Evolutionary conservation across 2,113 vertebrate species (phyloP), one percentile per base, ranked within the genome.

Genomic region (Percina caprodes): DNA sequence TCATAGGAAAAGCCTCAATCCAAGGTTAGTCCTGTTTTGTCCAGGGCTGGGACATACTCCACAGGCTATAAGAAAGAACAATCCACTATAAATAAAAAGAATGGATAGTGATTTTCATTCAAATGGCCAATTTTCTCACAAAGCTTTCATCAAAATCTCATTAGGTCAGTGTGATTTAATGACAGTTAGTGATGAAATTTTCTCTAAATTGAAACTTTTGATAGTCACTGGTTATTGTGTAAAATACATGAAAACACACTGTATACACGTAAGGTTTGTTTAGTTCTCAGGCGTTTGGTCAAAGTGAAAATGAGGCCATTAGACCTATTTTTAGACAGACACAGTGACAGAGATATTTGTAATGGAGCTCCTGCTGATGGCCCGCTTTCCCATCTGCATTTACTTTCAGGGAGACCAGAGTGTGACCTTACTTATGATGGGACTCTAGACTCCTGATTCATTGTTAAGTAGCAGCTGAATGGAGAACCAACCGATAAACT

Each of bases 401-500:
- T 68, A 70, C 63, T 86, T 58, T 54, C 49, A 59, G 59, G 65
- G 24, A 26, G 49, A 52, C 21, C 42, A 33, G 45, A n/a, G 46
- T 1, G 52, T 79, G 80, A 86, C 68, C 72, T 83, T 61, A 30
- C 21, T 74, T 30, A 18, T 49, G 24, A 80, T 46, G 4, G 9
- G 58, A 71, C 60, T 2, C 30, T 42, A 30, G 51, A 51, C 63
- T 51, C n/a, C 45, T 19, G 13, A 69, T 13, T n/a, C 26, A 74
- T 45, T 52, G 71, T 75, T 42, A 55, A 70, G 19, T 10, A 55
- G 76, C 54, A 61, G 65, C 49, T 1, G 12, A 62, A 67, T 1
- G 23, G 23, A 21, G 3, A 63, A 83, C 91, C 42, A 93, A 99
- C 98, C 98, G 0, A 99, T 95, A 80, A 99, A 98, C 90, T 99